Base-by-base conservation (phyloP, 23 tunicate species). In the Trididemnum miniatum region DNA sequence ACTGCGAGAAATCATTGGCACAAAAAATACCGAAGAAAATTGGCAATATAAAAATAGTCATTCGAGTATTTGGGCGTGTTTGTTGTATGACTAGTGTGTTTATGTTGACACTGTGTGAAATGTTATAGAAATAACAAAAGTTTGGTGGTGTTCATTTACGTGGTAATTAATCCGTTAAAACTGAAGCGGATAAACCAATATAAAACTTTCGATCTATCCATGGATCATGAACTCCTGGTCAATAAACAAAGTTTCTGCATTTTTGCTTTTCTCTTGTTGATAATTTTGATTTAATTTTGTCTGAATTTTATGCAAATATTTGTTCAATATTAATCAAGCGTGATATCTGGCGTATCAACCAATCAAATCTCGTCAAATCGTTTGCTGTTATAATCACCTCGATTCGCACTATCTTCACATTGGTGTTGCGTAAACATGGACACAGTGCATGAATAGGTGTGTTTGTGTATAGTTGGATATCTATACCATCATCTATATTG, bases 261-360 rank as follows among this genome's bases (percentile, higher is more conserved):
- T 44, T 44, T 44, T n/a, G n/a, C n/a, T n/a, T n/a, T n/a, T 44
- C 54, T 44, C n/a, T 18, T 26, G 26, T 24, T 24, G 15, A 24
- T 62, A 67, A 67, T 67, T 38, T 31, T 32, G 32, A 67, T 67
- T 67, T 33, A 67, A 67, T 62, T 20, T 62, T 62, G 67, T 62
- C 20, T n/a, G n/a, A n/a, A n/a, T 62, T 37, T 32, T 67, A 67
- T 67, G 75, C 75, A 67, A 67, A 67, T 67, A 30, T n/a, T 62
- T 62, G 67, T 62, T 62, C n/a, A 62, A 12, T 62, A 62, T 62
- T 62, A 62, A 62, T 62, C 67, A 24, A 62, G 15, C 5, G n/a
- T 62, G 26, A 22, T 62, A 22, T 62, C 67, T 62, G 29, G 67
- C 67, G n/a, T 62, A 20, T 4, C 15, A 26, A 3, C 29, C 67